Conservation (phyloP, 1,140 invertebrate species). For the Heliothis virescens region DNA sequence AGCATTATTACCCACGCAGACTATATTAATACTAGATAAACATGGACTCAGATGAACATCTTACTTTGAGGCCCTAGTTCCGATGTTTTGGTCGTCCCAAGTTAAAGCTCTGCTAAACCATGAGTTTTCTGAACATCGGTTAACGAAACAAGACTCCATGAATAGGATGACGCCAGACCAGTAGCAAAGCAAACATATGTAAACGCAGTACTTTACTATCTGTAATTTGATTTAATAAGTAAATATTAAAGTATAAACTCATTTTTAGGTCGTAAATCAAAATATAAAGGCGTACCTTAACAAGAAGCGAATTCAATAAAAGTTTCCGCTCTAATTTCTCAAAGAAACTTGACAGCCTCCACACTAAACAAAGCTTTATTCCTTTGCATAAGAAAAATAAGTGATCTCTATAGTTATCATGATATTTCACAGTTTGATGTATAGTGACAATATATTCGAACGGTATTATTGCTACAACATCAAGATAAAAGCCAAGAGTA, state of each 20-base stretch:
- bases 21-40: neutral
- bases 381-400: constrained; percentile 80
- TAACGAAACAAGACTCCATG: constrained; percentile 81
- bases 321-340: constrained; percentile 76
- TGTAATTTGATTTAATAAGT: constrained; percentile 54
- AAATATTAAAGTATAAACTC: neutral
- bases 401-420: constrained; percentile 73
- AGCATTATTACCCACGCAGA: neutral
- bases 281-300: constrained; percentile 63
- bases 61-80: constrained; percentile 64
- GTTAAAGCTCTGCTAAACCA: constrained; percentile 79
- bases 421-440: constrained; percentile 67
- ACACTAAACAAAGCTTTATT: constrained; percentile 76
- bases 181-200: constrained; percentile 78
- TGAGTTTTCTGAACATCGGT: constrained; percentile 77
- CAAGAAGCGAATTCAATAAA: constrained; percentile 70
- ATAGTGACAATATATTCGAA: constrained; percentile 80
- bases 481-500: constrained; percentile 80
- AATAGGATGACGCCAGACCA: constrained; percentile 82
- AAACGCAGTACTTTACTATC: constrained; percentile 81
- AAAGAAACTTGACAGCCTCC: constrained; percentile 79
- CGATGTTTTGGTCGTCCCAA: constrained; percentile 64
- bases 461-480: constrained; percentile 78
- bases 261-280: neutral
- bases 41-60: constrained; percentile 18